A percentile compares a stretch with the other conserved stretches of the same genome.
phyloP scores from a whole-genome alignment of 2,113 vertebrate species.

The Pomatostomus ruficeps region DNA sequence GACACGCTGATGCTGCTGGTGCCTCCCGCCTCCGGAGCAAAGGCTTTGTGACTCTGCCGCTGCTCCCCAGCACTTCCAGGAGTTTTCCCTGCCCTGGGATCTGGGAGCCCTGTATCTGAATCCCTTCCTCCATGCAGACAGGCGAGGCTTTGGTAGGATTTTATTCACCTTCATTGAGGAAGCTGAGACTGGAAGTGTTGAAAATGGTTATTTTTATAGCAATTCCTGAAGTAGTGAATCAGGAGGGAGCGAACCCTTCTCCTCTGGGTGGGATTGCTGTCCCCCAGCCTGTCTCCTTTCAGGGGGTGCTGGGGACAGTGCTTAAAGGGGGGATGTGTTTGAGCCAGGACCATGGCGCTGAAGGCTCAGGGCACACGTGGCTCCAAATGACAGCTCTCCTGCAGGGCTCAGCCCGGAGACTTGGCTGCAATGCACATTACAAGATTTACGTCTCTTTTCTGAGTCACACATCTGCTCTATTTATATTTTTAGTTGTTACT shows the following conservation, averaged over 20 bases:
- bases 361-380: not conserved
- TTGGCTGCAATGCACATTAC: not conserved
- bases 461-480: not conserved
- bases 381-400: not conserved
- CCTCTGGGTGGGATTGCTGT: accelerated
- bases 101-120: not conserved
- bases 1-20: accelerated
- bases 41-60: not conserved
- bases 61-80: not conserved
- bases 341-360: accelerated
- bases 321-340: accelerated
- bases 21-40: not conserved
- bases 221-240: not conserved
- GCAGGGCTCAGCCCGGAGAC: not conserved
- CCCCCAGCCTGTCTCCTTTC: not conserved
- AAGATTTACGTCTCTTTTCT: not conserved
- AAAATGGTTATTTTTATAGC: not conserved
- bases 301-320: not conserved
- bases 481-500: not conserved
- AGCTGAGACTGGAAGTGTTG: not conserved
- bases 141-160: not conserved
- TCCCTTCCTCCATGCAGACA: not conserved
- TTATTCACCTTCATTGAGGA: not conserved
- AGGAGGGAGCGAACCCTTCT: not conserved
- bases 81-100: not conserved